phyloP scores from a whole-genome alignment of 2,113 vertebrate genomes.

The Oriolus oriolus region DNA sequence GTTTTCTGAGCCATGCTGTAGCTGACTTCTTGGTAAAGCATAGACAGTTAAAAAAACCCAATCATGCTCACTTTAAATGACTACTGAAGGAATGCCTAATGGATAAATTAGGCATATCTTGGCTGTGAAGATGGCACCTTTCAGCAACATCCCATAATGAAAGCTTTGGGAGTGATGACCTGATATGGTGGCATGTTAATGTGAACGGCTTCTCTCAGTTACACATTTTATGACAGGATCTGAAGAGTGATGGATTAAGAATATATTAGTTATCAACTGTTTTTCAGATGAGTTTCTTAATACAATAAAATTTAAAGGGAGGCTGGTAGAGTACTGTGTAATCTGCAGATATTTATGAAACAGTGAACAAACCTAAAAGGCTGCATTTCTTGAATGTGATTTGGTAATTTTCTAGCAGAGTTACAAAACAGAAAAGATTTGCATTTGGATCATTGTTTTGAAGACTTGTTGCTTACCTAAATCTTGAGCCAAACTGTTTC shows the following conservation, averaged over 20 bases:
- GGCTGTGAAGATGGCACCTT: background rate
- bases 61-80: background rate
- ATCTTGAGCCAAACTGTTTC: background rate
- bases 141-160: background rate
- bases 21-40: background rate
- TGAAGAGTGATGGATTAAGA: background rate
- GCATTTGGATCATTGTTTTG: background rate
- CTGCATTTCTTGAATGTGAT: background rate
- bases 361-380: background rate
- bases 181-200: background rate
- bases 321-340: background rate
- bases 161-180: slow-evolving; percentile 2
- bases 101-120: slow-evolving; percentile 17
- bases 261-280: background rate
- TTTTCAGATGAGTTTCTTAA: background rate
- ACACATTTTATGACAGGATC: background rate
- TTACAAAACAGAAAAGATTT: background rate
- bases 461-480: background rate
- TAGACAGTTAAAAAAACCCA: background rate
- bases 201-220: background rate
- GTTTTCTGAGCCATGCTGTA: background rate
- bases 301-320: background rate
- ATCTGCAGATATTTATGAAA: background rate
- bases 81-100: background rate
- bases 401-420: background rate